Conservation (phyloP, 2,797 vertebrate genomes). For the Urosaurus nigricauda region DNA sequence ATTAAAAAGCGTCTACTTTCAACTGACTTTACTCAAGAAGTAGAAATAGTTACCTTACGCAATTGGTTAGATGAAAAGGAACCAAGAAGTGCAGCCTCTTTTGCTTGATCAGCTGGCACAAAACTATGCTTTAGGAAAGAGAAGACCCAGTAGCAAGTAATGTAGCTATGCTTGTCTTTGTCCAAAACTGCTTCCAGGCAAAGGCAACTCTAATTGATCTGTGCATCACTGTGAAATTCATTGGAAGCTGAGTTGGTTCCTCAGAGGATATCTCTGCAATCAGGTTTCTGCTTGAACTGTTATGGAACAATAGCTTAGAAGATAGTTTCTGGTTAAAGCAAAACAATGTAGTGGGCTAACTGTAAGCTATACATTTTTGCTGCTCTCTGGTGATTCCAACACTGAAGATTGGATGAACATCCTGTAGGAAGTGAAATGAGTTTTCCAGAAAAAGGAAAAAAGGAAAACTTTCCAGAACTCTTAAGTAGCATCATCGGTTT, state of each 20-base stretch:
- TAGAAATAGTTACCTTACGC: not conserved
- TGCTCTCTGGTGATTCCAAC: not conserved
- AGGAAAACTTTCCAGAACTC: too few species aligned
- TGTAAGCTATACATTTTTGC: not conserved
- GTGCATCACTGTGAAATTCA: conserved; percentile 17
- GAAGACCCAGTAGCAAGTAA: not conserved
- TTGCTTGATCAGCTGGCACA: not conserved
- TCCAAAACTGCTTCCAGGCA: not conserved
- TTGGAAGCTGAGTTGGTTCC: not conserved
- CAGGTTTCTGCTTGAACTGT: conserved; percentile 1
- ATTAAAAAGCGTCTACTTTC: not conserved
- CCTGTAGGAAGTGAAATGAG: too few species aligned
- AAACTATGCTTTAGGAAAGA: not conserved
- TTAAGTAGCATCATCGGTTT: too few species aligned
- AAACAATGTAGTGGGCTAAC: not conserved
- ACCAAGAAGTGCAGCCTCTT: not conserved
- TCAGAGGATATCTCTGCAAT: not conserved
- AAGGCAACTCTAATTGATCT: conserved; percentile 1
- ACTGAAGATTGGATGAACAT: not conserved
- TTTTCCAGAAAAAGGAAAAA: too few species aligned
- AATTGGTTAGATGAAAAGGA: not conserved
- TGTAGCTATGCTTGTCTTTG: not conserved
- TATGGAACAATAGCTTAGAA: not conserved
- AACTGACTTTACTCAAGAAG: conserved; percentile 9
- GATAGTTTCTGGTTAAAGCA: not conserved